Evolutionary conservation across 2,888 invertebrate genomes (phyloP).

Genomic region (Elgonia sp.): DNA sequence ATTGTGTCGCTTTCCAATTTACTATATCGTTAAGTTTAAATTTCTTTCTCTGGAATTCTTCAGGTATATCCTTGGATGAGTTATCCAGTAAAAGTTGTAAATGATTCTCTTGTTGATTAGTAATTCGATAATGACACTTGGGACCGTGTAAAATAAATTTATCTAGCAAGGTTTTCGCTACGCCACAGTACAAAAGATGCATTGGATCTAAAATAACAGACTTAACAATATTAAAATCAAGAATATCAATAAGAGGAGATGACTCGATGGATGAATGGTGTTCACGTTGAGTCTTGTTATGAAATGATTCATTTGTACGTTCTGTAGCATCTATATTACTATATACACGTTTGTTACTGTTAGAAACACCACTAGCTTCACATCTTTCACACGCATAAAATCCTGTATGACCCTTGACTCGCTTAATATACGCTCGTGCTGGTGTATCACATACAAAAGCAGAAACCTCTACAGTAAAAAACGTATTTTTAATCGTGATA

Average conservation of each 20-base stretch:
- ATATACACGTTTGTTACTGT: constrained; percentile 40
- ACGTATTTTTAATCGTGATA: background rate
- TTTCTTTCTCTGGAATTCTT: constrained; percentile 58
- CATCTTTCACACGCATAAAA: constrained; percentile 15
- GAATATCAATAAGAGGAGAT: constrained; percentile 52
- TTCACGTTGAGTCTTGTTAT: constrained; percentile 35
- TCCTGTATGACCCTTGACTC: constrained; percentile 7
- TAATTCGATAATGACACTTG: constrained; percentile 27
- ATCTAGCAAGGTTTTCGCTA: constrained; percentile 54
- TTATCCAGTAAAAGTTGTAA: constrained; percentile 69
- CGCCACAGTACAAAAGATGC: constrained; percentile 67
- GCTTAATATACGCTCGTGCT: constrained; percentile 29
- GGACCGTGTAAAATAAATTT: constrained; percentile 24
- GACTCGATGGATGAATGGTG: constrained; percentile 54
- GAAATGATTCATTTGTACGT: constrained; percentile 60
- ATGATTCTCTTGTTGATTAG: constrained; percentile 16
- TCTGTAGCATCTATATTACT: constrained; percentile 52
- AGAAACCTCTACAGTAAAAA: constrained; percentile 13
- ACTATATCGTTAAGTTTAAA: constrained; percentile 60
- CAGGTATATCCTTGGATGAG: constrained; percentile 33
- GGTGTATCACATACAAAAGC: constrained; percentile 35
- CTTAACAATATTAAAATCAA: constrained; percentile 63
- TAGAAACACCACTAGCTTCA: constrained; percentile 13
- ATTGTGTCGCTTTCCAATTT: constrained; percentile 58
- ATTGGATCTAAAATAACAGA: constrained; percentile 66